These are phyloP conservation scores for Butorides virescens DNA, from an alignment of 2,113 vertebrate genomes.

Conservation along the genomic window DNA sequence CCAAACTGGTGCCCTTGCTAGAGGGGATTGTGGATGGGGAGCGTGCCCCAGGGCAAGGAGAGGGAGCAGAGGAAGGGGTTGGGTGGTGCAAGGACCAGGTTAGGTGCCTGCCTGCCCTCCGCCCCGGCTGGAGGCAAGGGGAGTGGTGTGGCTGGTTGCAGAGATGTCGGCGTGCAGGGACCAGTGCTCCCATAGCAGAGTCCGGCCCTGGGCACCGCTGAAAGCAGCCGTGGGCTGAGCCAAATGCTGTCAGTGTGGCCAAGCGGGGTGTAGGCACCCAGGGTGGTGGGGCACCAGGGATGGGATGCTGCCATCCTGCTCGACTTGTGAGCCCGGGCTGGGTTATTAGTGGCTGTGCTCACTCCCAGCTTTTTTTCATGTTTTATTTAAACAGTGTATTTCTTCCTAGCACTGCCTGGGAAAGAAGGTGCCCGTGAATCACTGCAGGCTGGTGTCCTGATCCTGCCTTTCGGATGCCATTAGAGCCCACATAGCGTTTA, in stretches of 20 bases:
- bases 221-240: neutral
- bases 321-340: fast-evolving
- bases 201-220: fast-evolving
- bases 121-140: fast-evolving
- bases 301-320: neutral
- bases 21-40: neutral
- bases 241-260: fast-evolving
- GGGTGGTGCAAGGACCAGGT: neutral
- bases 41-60: neutral
- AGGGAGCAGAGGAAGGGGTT: neutral
- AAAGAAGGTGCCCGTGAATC: neutral
- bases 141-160: fast-evolving
- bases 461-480: neutral
- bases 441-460: neutral
- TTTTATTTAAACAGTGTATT: neutral
- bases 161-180: neutral
- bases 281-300: neutral
- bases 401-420: neutral
- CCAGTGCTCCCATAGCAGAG: neutral
- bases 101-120: neutral
- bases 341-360: neutral
- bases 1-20: neutral
- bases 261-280: neutral
- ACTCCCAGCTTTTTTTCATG: neutral
- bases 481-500: neutral